phyloP scores from a whole-genome alignment of 2,113 vertebrate species.

The Pituophis catenifer region DNA sequence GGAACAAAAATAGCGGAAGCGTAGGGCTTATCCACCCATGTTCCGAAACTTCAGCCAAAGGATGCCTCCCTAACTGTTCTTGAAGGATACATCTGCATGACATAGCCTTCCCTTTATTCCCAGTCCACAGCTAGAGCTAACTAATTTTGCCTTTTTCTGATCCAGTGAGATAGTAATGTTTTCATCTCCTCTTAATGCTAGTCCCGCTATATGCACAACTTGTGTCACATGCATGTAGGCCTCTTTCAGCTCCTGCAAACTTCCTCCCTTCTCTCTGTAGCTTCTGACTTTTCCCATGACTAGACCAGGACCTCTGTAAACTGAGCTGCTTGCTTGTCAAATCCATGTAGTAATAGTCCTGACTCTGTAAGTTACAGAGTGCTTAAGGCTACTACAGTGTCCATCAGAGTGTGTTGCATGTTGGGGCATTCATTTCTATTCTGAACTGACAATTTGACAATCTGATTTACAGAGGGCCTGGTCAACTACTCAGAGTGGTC shows the following conservation, averaged over 20 bases:
- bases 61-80: not conserved
- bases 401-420: not conserved
- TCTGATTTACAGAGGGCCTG: not conserved
- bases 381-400: not conserved
- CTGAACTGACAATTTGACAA: not conserved
- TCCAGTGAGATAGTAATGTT: not conserved
- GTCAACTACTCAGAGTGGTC: not conserved
- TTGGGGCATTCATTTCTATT: not conserved
- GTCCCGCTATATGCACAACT: not conserved
- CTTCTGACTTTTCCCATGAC: not conserved
- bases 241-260: not conserved
- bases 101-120: not conserved
- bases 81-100: not conserved
- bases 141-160: not conserved
- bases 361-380: not conserved
- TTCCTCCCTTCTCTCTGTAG: not conserved
- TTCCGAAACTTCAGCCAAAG: not conserved
- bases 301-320: not conserved
- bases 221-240: not conserved
- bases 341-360: not conserved
- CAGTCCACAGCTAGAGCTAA: not conserved
- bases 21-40: not conserved
- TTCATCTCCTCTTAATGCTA: not conserved
- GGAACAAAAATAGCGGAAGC: not conserved
- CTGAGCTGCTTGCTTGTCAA: not conserved